Conservation (phyloP, 2,888 invertebrate species). For the Chromoteleia sp. region DNA sequence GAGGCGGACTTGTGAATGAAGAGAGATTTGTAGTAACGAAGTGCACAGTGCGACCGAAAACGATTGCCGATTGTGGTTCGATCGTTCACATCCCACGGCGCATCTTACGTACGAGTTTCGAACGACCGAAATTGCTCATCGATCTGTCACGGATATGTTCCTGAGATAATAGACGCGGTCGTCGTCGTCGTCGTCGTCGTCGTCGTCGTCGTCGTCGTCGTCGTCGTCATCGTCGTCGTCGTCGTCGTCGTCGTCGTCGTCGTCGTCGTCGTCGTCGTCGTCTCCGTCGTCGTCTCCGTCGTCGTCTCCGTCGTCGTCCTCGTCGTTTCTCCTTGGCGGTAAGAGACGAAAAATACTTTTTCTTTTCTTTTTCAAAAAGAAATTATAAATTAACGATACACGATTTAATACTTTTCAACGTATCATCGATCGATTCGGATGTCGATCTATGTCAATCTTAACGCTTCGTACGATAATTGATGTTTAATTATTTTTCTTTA, state of each 20-base stretch:
- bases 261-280: constrained; percentile 43
- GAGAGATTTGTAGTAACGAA: constrained; percentile 16
- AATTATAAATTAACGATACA: too few species aligned
- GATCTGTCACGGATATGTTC: constrained; percentile 67
- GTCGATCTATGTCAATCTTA: too few species aligned
- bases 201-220: too few species aligned
- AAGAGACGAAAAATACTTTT: constrained; percentile 21
- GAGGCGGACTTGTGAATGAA: constrained; percentile 41
- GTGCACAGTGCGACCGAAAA: constrained; percentile 51
- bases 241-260: constrained; percentile 40
- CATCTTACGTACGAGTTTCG: constrained; percentile 15
- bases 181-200: too few species aligned
- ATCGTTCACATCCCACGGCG: constrained; percentile 16
- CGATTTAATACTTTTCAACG: too few species aligned
- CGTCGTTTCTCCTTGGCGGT: constrained; percentile 54
- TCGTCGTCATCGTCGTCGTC: too few species aligned
- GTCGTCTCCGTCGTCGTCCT: constrained; percentile 39
- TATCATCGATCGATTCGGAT: too few species aligned
- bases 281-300: constrained; percentile 45
- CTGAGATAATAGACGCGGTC: constrained; percentile 66
- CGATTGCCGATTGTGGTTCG: constrained; percentile 30
- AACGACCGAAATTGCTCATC: constrained; percentile 10
- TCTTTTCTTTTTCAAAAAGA: too few species aligned
- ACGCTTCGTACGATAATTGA: too few species aligned
- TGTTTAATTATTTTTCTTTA: too few species aligned